These are phyloP conservation scores for Melozone crissalis DNA, from an alignment of 2,113 vertebrate genomes.

Conservation along the genomic window DNA sequence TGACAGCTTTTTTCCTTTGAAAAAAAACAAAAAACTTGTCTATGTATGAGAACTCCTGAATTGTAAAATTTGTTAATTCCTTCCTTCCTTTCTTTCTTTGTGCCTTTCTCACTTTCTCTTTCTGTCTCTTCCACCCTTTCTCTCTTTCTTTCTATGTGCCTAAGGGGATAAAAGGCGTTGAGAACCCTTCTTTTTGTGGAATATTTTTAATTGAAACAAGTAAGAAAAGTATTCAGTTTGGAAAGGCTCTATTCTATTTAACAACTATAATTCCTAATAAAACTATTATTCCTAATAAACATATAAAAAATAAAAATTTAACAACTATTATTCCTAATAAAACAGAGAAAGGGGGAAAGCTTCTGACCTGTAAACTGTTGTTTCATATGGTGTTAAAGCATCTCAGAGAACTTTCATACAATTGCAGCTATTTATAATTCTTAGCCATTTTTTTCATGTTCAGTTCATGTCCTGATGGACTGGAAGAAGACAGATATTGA, in stretches of 20 bases:
- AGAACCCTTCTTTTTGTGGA: not conserved
- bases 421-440: not conserved
- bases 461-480: not conserved
- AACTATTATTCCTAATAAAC: not conserved
- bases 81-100: not conserved
- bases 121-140: not conserved
- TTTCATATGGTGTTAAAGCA: not conserved
- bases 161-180: not conserved
- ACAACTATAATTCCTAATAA: not conserved
- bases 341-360: not conserved
- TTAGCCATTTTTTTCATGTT: not conserved
- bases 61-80: not conserved
- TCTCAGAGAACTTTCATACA: not conserved
- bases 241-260: not conserved
- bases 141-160: not conserved
- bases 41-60: not conserved
- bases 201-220: not conserved
- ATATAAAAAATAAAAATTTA: not conserved
- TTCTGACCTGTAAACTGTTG: not conserved
- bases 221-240: not conserved
- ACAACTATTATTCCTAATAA: not conserved
- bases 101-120: not conserved
- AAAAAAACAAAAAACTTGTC: not conserved
- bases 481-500: not conserved
- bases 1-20: not conserved